A percentile compares a stretch with the other conserved stretches of the same genome.
These are phyloP conservation scores for Manis javanica DNA, from an alignment of 2,797 vertebrate species.

Conservation along the genomic window DNA sequence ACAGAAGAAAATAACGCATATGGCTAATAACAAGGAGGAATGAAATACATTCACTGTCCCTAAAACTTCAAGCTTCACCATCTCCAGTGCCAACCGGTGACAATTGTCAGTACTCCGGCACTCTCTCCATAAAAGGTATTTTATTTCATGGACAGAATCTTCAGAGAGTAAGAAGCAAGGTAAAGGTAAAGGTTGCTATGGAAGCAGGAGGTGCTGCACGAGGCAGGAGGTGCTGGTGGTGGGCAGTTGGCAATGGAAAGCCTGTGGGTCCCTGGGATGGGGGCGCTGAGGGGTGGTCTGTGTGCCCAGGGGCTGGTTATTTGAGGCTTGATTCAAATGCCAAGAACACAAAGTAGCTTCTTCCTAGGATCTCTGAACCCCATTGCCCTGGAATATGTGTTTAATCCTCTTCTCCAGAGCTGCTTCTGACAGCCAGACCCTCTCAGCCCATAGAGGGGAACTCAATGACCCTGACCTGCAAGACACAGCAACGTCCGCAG, in stretches of 20 bases:
- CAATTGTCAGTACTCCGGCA: not conserved
- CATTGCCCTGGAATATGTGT: not conserved
- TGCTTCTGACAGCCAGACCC: not conserved
- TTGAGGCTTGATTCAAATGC: not conserved
- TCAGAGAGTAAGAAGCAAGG: not conserved
- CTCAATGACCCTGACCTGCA: slow-evolving; percentile 56
- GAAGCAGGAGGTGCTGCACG: not conserved
- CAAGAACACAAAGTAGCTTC: not conserved
- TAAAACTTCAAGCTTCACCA: not conserved
- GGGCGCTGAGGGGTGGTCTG: not conserved
- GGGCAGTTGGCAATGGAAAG: not conserved
- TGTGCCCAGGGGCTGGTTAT: not conserved
- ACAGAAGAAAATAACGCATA: not conserved
- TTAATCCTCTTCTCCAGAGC: slow-evolving; percentile 35
- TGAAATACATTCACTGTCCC: not conserved
- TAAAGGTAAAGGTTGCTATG: not conserved
- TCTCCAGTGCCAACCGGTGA: not conserved
- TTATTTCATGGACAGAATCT: not conserved
- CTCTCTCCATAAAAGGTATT: not conserved
- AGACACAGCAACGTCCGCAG: accelerated
- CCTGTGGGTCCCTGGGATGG: accelerated
- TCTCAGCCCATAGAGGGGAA: slow-evolving; percentile 12
- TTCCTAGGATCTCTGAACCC: not conserved
- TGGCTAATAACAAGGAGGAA: not conserved
- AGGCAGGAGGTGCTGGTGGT: not conserved